Base-by-base conservation (phyloP, 30 jellyfish, hydroid and myxozoan genomes). In the Aurelia aurita complex sp. Pacific region DNA sequence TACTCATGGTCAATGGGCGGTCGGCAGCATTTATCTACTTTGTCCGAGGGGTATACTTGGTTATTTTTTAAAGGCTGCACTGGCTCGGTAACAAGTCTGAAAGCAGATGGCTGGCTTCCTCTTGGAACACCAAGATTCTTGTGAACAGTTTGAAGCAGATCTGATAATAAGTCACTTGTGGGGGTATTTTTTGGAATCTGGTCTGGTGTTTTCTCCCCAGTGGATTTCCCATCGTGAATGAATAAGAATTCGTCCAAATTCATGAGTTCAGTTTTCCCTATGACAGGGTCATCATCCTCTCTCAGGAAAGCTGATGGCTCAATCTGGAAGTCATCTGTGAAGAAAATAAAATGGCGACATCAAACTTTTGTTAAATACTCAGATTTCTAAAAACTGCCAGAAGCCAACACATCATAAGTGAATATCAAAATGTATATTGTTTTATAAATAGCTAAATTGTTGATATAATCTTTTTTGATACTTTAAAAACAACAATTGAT, bases 101-200 rank as follows among this genome's bases (percentile, higher is more conserved):
- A 77, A 19, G 87, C 87, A 5, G 87, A 77, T 34, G 87, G 87
- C 17, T 77, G 87, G 55, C 68, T 62, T 11, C 87, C 87, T 63
- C 87, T 59, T 2, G 87, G 87, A 11, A 82, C 40, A 19, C 91
- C 91, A 40, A 82, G 85, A 64, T 82, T 82, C 73, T 71, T 61
- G 85, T 82, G 85, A 2, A 72, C 91, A 42, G 82, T 82, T 64
- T 82, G 77, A 1, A 82, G 73, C 52, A 82, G 53, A 35, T 72
- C 71, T 55, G 91, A 82, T 2, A 82, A 64, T 60, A 82, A 52
- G 52, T 82, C 91, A 50, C 91, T 77, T n/a, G 87, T 77, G 29
- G 43, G 65, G 40, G 77, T 38, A 5, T 61, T 53, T 17, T 17
- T 15, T 6, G 64, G 14, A 8, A 43, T 7, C 13, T 46, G 4